Conservation (phyloP, 2,797 vertebrate species). For the Peromyscus aztecus region DNA sequence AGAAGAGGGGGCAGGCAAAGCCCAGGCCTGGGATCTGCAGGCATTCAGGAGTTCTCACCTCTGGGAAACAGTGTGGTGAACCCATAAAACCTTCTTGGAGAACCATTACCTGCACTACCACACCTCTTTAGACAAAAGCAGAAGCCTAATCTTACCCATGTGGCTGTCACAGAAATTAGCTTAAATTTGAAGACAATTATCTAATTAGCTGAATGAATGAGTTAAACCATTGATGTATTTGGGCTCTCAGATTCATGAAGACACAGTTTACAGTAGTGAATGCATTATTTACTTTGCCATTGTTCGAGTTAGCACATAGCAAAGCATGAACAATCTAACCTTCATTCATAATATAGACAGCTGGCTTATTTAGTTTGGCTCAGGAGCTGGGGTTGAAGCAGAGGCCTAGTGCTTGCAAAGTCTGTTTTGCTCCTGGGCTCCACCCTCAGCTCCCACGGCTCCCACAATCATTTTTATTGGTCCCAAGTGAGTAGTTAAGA, state of each 20-base stretch:
- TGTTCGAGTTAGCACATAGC: background rate
- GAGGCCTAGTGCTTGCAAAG: background rate
- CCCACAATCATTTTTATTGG: background rate
- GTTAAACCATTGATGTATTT: constrained; percentile 44
- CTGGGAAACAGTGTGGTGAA: accelerated
- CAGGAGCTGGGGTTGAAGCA: background rate
- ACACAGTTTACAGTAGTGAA: constrained; percentile 6
- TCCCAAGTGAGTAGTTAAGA: constrained; percentile 7
- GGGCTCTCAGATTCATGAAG: constrained; percentile 14
- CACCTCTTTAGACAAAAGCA: constrained; percentile 10
- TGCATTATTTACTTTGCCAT: background rate
- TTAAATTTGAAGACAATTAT: constrained; percentile 25
- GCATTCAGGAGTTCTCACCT: background rate
- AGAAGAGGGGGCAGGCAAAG: background rate
- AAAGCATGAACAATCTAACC: background rate
- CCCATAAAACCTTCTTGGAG: background rate
- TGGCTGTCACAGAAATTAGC: background rate
- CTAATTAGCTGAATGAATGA: constrained; percentile 31
- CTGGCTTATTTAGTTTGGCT: background rate
- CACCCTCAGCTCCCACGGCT: background rate
- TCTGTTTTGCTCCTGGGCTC: background rate
- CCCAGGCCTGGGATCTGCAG: no score
- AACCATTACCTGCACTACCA: background rate
- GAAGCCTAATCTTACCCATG: constrained; percentile 9
- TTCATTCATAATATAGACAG: background rate